These are phyloP conservation scores for Danio tinwini DNA, from an alignment of 2,797 vertebrate genomes.

Conservation along the genomic window DNA sequence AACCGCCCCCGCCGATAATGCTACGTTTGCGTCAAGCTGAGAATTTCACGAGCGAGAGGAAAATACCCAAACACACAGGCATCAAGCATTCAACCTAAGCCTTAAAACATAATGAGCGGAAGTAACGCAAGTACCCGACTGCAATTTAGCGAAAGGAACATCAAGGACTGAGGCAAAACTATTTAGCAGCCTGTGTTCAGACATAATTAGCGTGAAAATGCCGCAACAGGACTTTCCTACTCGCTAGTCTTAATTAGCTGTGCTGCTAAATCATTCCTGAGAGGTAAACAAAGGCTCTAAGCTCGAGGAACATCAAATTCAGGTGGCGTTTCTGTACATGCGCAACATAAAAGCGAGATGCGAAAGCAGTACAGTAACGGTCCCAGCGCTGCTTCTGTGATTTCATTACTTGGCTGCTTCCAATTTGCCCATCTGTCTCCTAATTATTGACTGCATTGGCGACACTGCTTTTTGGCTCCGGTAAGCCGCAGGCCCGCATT, in stretches of 20 bases:
- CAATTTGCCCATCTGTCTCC: constrained; percentile 55
- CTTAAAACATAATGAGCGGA: constrained; percentile 80
- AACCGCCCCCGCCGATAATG: constrained; percentile 27
- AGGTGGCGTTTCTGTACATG: constrained; percentile 37
- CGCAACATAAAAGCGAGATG: constrained; percentile 45
- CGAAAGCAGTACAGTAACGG: constrained; percentile 27
- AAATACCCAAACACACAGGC: constrained; percentile 47
- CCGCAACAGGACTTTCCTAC: constrained; percentile 75
- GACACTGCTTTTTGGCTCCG: constrained; percentile 36
- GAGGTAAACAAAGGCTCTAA: constrained; percentile 78
- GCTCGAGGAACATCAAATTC: constrained; percentile 63
- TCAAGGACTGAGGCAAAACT: constrained; percentile 75
- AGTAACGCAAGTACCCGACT: constrained; percentile 65
- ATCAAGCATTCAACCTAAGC: constrained; percentile 71
- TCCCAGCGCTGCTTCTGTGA: constrained; percentile 40
- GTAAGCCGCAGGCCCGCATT: constrained; percentile 8
- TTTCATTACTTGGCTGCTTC: constrained; percentile 41
- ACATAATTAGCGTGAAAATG: constrained; percentile 82
- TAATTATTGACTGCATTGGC: constrained; percentile 48
- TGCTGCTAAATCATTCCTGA: constrained; percentile 72
- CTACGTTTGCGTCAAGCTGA: constrained; percentile 8
- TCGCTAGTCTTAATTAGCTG: constrained; percentile 79
- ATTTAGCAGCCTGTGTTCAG: constrained; percentile 78
- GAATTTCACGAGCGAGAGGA: constrained; percentile 43
- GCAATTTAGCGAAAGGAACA: constrained; percentile 77